phyloP scores from a whole-genome alignment of 2,797 vertebrate genomes.

The Pygocentrus nattereri region DNA sequence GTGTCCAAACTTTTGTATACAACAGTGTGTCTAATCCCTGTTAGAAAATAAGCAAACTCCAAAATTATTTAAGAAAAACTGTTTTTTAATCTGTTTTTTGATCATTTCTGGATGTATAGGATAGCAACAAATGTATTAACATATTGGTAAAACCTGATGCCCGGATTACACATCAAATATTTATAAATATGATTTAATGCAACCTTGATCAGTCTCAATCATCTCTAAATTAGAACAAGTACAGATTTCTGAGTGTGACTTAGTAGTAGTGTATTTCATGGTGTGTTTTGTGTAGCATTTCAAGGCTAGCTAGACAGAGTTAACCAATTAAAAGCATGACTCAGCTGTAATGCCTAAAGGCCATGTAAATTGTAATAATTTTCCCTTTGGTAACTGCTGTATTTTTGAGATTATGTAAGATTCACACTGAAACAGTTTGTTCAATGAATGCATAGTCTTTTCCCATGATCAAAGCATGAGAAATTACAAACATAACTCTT shows the following conservation, averaged over 20 bases:
- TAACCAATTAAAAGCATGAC: slow-evolving; percentile 27
- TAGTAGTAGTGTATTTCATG: slow-evolving; percentile 21
- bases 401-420: slow-evolving; percentile 28
- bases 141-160: slow-evolving; percentile 9
- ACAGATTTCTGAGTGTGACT: slow-evolving; percentile 8
- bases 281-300: slow-evolving; percentile 10
- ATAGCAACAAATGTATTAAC: slow-evolving; percentile 13
- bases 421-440: slow-evolving; percentile 34
- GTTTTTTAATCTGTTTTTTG: slow-evolving; percentile 18
- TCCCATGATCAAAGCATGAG: slow-evolving; percentile 36
- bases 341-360: slow-evolving; percentile 2
- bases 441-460: slow-evolving; percentile 48
- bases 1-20: too few species aligned
- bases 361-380: slow-evolving; percentile 3
- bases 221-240: slow-evolving; percentile 24
- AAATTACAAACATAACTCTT: slow-evolving; percentile 35
- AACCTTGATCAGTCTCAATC: slow-evolving; percentile 10
- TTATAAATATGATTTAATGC: slow-evolving; percentile 17
- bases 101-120: background rate
- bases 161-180: slow-evolving; percentile 26
- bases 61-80: slow-evolving; percentile 12
- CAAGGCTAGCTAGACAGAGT: slow-evolving; percentile 3
- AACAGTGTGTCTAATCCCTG: background rate
- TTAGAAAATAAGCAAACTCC: background rate
- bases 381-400: slow-evolving; percentile 48